Evolutionary conservation across 2,888 invertebrate genomes (phyloP), one percentile per base, ranked within the genome.

Genomic region (Tachina fera): DNA sequence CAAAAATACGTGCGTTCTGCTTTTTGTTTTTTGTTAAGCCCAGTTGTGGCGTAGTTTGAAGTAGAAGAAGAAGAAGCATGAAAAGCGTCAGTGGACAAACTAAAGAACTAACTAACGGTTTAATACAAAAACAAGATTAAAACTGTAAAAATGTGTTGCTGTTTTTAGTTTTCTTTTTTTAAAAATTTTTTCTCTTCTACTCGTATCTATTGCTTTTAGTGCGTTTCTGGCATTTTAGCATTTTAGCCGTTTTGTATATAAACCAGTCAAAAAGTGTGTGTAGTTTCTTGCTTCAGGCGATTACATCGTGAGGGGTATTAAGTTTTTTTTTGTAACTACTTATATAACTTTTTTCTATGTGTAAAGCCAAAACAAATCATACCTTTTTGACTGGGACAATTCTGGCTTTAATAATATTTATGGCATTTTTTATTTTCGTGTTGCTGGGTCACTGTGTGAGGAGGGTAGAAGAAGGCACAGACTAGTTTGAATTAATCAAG

Each of bases 81-180:
- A 56, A 45, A 39, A 79, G 79, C 72, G 78, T 74, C 82, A 75
- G 74, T 78, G 82, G 78, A 85, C 85, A 86, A 72, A 72, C 67
- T 77, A 49, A 39, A 77, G 77, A 83, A 65, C 65, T 83, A 83
- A 83, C 83, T 83, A 83, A 83, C 83, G 83, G 83, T 83, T 71
- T 60, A 1, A 67, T 77, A 83, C 72, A 83, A 83, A 86, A 86
- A 86, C 82, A 86, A 82, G 82, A 82, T 82, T 86, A 86, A 86
- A 86, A 82, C 85, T 82, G 82, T 86, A 82, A 85, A 79, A 85
- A 85, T 85, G 70, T 85, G 82, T 82, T 79, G 49, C 72, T 65
- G 53, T 70, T 72, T 65, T 75, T 74, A 16, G 61, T 51, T 63
- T 51, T 31, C 67, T 47, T 43, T 43, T 45, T n/a, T n/a, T n/a